These are phyloP conservation scores for Hippocampus zosterae DNA, from an alignment of 2,113 vertebrate genomes.

Conservation along the genomic window DNA sequence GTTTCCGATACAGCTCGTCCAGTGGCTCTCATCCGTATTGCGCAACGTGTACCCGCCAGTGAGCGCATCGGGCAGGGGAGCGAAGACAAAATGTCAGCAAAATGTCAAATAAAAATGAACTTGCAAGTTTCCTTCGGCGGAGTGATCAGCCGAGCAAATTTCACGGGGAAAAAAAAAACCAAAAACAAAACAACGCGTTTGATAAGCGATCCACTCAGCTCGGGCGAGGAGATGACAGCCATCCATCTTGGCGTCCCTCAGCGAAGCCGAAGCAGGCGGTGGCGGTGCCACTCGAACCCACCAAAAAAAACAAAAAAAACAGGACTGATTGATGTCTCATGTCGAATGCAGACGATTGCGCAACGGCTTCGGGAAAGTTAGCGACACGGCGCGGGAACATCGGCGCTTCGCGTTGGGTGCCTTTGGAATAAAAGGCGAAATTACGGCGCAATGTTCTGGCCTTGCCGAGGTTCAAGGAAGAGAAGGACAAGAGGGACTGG, in stretches of 20 bases:
- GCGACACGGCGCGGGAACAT: background rate
- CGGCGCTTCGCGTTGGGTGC: background rate
- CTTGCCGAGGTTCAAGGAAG: background rate
- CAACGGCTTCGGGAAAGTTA: slow-evolving; percentile 22
- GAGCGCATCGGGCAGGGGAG: background rate
- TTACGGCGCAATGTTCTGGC: background rate
- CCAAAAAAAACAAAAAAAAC: slow-evolving; percentile 56
- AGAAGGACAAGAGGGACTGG: background rate
- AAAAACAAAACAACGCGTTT: slow-evolving; percentile 50
- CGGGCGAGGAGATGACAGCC: slow-evolving; percentile 53
- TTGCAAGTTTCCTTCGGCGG: slow-evolving; percentile 9
- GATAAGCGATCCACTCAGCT: slow-evolving; percentile 58
- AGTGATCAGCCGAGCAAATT: slow-evolving; percentile 35
- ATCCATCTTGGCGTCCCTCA: slow-evolving; percentile 54
- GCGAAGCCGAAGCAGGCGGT: slow-evolving; percentile 43
- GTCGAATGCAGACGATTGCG: slow-evolving; percentile 65
- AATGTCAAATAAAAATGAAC: slow-evolving; percentile 16
- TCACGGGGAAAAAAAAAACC: slow-evolving; percentile 3
- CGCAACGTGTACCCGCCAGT: background rate
- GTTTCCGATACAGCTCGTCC: background rate
- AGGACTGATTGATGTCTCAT: slow-evolving; percentile 68
- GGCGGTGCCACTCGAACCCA: slow-evolving; percentile 48
- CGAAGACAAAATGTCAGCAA: slow-evolving; percentile 8
- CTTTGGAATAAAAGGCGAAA: background rate
- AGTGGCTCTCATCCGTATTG: background rate